Evolutionary conservation across 2,797 vertebrate genomes (phyloP).

Genomic region (Acridotheres tristis): DNA sequence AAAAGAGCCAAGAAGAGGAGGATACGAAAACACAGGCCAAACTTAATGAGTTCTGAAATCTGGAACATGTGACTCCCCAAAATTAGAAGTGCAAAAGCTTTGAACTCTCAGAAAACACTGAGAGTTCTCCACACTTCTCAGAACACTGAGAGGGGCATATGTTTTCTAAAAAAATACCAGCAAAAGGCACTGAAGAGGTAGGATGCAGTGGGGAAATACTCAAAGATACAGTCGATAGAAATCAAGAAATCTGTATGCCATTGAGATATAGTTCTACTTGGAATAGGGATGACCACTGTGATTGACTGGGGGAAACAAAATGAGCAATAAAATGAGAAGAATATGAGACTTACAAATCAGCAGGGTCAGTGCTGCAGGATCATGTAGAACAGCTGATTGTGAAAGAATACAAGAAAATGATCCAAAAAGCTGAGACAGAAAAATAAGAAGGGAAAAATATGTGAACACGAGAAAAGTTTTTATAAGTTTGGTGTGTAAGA

Average conservation of each 20-base stretch:
- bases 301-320: background rate
- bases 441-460: background rate
- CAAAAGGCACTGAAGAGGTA: background rate
- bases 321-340: background rate
- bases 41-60: background rate
- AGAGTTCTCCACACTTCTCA: background rate
- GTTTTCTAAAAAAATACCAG: background rate
- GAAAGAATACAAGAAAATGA: background rate
- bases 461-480: background rate
- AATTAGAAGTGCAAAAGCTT: conserved; percentile 9
- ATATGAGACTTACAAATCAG: background rate
- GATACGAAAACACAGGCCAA: background rate
- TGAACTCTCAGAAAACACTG: background rate
- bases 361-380: background rate
- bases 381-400: background rate
- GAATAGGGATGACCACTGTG: background rate
- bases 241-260: background rate
- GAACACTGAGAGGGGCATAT: background rate
- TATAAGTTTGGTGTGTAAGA: background rate
- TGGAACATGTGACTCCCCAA: background rate
- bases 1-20: background rate
- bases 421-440: background rate
- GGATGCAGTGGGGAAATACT: background rate
- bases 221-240: background rate
- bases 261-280: background rate